Evolutionary conservation across 2,113 vertebrate genomes (phyloP), one percentile per base, ranked within the genome.

Genomic region (Callionymus lyra): DNA sequence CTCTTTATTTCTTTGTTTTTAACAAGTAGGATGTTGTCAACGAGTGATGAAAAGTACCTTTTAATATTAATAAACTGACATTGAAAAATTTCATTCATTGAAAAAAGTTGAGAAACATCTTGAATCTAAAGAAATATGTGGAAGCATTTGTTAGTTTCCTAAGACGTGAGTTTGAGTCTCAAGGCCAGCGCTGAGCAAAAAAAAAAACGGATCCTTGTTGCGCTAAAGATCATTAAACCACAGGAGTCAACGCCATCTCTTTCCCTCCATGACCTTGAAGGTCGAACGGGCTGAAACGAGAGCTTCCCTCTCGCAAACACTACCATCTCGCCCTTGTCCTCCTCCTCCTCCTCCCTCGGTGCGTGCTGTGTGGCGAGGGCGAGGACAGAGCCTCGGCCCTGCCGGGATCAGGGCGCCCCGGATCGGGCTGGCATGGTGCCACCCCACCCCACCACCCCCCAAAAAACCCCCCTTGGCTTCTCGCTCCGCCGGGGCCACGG

Each of bases 371-470:
- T 12, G 61, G 21, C 8, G 21, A 68, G 63, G 68, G 69, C 68
- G 63, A 68, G 72, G 69, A 67, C 70, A 68, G 79, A 78, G 72
- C 74, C 64, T 50, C n/a, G n/a, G 64, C 68, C 62, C 63, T 67
- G 69, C 63, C 73, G 73, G 76, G 61, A 65, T 17, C 19, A 40
- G 43, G 41, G 16, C 31, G 16, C 6, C 12, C 4, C 18, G 13
- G 34, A 6, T 36, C 40, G 62, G 65, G 63, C 56, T 78, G 81
- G 78, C 74, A 72, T 34, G 0, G 11, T 68, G 62, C 78, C 81
- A 63, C 58, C 53, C 47, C 56, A 46, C 60, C n/a, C n/a, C n/a
- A n/a, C n/a, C n/a, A n/a, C n/a, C n/a, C n/a, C n/a, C n/a, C n/a
- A n/a, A n/a, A n/a, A n/a, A n/a, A n/a, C n/a, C n/a, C n/a, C n/a